Evolutionary conservation across 2,888 invertebrate species (phyloP).

Genomic region (Scaptodrosophila latifasciaeformis): DNA sequence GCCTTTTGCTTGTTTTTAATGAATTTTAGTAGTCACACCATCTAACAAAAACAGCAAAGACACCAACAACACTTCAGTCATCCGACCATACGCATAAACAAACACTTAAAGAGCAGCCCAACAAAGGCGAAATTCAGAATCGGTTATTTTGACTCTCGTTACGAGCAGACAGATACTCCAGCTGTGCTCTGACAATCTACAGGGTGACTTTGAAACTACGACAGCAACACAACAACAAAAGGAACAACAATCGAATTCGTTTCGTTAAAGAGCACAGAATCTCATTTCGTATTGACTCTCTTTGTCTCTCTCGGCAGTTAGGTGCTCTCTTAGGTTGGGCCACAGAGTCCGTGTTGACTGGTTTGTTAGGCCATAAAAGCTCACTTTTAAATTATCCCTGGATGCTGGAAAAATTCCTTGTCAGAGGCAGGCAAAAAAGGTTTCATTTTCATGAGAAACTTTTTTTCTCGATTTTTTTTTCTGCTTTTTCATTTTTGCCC

Average conservation of each 20-base stretch:
- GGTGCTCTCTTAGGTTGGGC: slow-evolving; percentile 2
- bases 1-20: too few species aligned
- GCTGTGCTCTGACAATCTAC: slow-evolving; percentile 12
- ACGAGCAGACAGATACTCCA: slow-evolving; percentile 2
- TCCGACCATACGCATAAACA: slow-evolving; percentile 53
- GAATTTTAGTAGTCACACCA: slow-evolving; percentile 59
- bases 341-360: slow-evolving; percentile 5
- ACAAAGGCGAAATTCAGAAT: too few species aligned
- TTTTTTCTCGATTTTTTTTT: slow-evolving; percentile 6
- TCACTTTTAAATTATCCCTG: slow-evolving; percentile 62
- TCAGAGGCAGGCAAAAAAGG: neutral
- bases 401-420: slow-evolving; percentile 59
- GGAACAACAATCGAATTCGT: slow-evolving; percentile 40
- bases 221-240: slow-evolving; percentile 39
- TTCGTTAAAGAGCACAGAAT: neutral
- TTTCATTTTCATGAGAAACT: slow-evolving; percentile 12
- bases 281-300: neutral
- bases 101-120: slow-evolving; percentile 59
- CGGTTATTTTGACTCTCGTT: neutral
- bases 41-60: neutral
- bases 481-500: slow-evolving; percentile 37
- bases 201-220: neutral
- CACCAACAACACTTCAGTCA: slow-evolving; percentile 5
- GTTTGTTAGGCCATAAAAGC: slow-evolving; percentile 46
- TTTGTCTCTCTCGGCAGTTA: neutral